Conservation (phyloP, 2,113 vertebrate species). For the Salvelinus alpinus region DNA sequence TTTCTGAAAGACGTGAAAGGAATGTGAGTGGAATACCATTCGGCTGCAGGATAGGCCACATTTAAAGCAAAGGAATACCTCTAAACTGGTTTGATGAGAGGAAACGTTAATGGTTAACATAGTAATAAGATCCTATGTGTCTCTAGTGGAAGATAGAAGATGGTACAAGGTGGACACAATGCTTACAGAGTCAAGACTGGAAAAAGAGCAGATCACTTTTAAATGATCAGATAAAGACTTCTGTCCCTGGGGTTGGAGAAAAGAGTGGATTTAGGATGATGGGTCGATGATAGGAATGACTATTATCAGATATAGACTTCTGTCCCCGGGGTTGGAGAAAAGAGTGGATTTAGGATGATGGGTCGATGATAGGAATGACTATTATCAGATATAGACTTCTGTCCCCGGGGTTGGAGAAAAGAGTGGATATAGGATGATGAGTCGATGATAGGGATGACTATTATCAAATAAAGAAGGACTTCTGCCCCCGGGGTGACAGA, state of each 20-base stretch:
- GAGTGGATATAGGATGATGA: background rate
- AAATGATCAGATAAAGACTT: conserved; percentile 5
- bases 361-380: too few species aligned
- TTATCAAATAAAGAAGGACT: too few species aligned
- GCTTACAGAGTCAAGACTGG: conserved; percentile 29
- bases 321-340: conserved; percentile 21
- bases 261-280: conserved; percentile 1
- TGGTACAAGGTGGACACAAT: conserved; percentile 15
- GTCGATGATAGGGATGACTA: too few species aligned
- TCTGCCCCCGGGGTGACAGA: conserved; percentile 9
- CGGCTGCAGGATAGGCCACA: background rate
- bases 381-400: too few species aligned
- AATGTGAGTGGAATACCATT: background rate
- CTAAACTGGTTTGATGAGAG: background rate
- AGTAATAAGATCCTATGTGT: conserved; percentile 24
- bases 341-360: background rate
- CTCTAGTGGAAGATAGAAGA: conserved; percentile 11
- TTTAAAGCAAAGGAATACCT: background rate
- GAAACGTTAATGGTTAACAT: background rate
- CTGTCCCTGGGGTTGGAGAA: conserved; percentile 20
- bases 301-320: too few species aligned
- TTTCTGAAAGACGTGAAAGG: background rate
- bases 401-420: conserved; percentile 25
- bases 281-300: too few species aligned
- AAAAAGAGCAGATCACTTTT: conserved; percentile 29